Evolutionary conservation across 2,888 invertebrate genomes (phyloP).

Genomic region (Leptinotarsa haldemani): DNA sequence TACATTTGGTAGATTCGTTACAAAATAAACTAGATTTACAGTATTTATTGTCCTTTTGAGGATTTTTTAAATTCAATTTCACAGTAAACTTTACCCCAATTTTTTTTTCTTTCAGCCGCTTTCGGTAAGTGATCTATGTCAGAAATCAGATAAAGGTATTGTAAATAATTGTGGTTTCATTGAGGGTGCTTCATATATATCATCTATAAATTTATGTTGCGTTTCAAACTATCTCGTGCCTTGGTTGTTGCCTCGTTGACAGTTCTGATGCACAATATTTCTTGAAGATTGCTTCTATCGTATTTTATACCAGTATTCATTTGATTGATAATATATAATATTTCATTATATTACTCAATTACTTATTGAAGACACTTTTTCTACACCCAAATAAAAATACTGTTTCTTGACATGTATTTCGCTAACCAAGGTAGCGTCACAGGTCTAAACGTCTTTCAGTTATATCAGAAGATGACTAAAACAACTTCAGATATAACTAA

Average conservation of each 20-base stretch:
- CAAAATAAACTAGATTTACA: not conserved
- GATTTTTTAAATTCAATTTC: not conserved
- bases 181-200: not conserved
- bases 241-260: not conserved
- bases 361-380: too few relatives aligned
- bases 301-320: not conserved
- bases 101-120: constrained; percentile 15
- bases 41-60: not conserved
- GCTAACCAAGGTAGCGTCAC: too few relatives aligned
- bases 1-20: too few relatives aligned
- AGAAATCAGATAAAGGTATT: constrained; percentile 10
- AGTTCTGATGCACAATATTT: not conserved
- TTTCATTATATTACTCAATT: too few relatives aligned
- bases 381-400: too few relatives aligned
- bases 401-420: too few relatives aligned
- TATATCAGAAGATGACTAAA: too few relatives aligned
- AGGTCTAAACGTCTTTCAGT: too few relatives aligned
- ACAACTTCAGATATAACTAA: too few relatives aligned
- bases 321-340: not conserved
- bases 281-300: not conserved
- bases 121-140: constrained; percentile 11
- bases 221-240: not conserved
- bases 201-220: not conserved
- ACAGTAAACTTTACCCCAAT: not conserved
- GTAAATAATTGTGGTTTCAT: not conserved